Evolutionary conservation across 2,113 vertebrate genomes (phyloP), one percentile per base, ranked within the genome.

Genomic region (Dermatemys mawii): DNA sequence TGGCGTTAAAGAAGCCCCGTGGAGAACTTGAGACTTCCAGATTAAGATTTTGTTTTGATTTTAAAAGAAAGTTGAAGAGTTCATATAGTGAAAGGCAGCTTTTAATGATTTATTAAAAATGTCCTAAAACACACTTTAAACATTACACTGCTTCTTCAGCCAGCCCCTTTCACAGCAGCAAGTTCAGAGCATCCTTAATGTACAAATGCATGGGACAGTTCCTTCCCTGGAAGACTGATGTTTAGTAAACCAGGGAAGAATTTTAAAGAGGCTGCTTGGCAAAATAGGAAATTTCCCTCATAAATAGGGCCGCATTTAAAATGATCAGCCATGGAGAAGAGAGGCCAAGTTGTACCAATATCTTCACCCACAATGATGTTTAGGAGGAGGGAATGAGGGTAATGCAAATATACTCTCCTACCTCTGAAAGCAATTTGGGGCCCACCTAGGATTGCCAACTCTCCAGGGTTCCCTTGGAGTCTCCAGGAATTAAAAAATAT

Each of bases 141-240:
- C 73, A 11, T 6, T 41, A 67, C 11, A n/a, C 5, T 1, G 0
- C 79, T 86, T 53, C 26, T 27, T 1, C 29, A 16, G 29, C 38
- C 35, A 12, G 6, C 9, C 8, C 35, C 0, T 0, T 17, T 22
- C 11, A 51, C 53, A 5, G 48, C n/a, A 79, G 48, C 41, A 63
- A 26, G 8, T 29, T 8, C 27, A 5, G 44, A 0, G 0, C 3
- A 8, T 54, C 48, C 1, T 0, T 35, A 0, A 46, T 2, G 6
- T 9, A 48, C 24, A 4, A 1, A 0, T 8, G 11, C 8, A 46
- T 4, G 0, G 1, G 35, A 5, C 46, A 32, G 26, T 3, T 51
- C 48, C 48, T 26, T 19, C n/a, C 60, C n/a, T 27, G 0, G 0
- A 67, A 67, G 60, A 70, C 51, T 17, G 2, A 48, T 85, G 17